Evolutionary conservation across 2,888 invertebrate genomes (phyloP).

Genomic region (Rhimphoctona megacephalus): DNA sequence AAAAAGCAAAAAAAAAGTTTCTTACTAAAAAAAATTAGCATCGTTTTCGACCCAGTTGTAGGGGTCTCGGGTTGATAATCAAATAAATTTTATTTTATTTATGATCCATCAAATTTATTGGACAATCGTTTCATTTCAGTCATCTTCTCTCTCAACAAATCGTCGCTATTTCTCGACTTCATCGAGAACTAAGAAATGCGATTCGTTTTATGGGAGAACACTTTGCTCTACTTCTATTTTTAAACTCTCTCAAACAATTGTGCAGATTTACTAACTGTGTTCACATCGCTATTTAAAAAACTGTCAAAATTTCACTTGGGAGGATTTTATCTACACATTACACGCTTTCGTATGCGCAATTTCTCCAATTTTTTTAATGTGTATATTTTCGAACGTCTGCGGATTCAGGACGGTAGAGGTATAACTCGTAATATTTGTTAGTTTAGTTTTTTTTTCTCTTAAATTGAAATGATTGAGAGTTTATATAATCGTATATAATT

Average conservation of each 20-base stretch:
- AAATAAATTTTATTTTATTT: too few species aligned
- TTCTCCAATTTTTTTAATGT: background rate
- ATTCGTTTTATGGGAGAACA: constrained; percentile 13
- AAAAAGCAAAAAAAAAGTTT: too few species aligned
- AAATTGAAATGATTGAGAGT: too few species aligned
- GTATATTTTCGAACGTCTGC: constrained; percentile 29
- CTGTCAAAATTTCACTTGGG: background rate
- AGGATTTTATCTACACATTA: background rate
- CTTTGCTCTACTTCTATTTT: constrained; percentile 27
- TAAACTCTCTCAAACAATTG: background rate
- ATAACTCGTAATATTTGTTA: background rate
- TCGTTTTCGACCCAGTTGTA: too few species aligned
- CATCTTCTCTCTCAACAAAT: background rate
- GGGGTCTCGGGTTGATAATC: too few species aligned
- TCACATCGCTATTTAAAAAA: constrained; percentile 3
- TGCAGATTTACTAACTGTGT: background rate
- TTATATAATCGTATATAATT: too few species aligned
- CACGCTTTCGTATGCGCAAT: background rate
- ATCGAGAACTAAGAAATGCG: constrained; percentile 42
- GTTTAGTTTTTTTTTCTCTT: too few species aligned
- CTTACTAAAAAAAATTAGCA: too few species aligned
- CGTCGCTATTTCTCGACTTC: constrained; percentile 23
- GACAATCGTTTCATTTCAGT: background rate
- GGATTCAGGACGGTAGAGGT: constrained; percentile 51
- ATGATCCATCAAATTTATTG: too few species aligned